phyloP scores from a whole-genome alignment of 2,888 invertebrate genomes.

The Zygogramma bicolorata region DNA sequence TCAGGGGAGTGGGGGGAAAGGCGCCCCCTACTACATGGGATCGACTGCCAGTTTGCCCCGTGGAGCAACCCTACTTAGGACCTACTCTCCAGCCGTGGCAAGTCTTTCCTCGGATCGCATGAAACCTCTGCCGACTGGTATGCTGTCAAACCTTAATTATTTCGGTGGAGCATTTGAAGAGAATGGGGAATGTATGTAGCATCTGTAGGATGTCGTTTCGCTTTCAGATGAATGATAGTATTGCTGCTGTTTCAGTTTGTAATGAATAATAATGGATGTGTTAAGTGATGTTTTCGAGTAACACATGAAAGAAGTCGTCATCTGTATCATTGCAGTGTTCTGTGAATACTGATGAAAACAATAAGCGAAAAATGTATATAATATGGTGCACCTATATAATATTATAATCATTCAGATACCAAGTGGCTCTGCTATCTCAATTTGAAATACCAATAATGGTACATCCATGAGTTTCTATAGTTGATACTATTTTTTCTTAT shows the following conservation, averaged over 20 bases:
- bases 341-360: neutral
- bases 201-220: neutral
- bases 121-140: slow-evolving; percentile 69
- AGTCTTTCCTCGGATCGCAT: slow-evolving; percentile 73
- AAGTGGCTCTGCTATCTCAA: no score
- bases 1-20: slow-evolving; percentile 68
- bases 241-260: neutral
- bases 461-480: no score
- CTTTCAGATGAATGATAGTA: neutral
- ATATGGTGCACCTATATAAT: no score
- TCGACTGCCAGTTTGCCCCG: slow-evolving; percentile 76
- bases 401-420: no score
- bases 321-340: neutral
- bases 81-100: slow-evolving; percentile 76
- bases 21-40: slow-evolving; percentile 80
- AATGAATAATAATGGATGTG: neutral
- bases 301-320: neutral
- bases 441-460: no score
- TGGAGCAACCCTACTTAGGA: slow-evolving; percentile 75
- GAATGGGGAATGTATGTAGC: slow-evolving; percentile 5
- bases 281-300: neutral
- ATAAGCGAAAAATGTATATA: no score
- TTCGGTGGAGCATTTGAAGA: slow-evolving; percentile 1
- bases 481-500: no score
- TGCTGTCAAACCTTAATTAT: slow-evolving; percentile 36